phyloP scores from a whole-genome alignment of 2,797 vertebrate species.

The Hippopotamyrus pictus region DNA sequence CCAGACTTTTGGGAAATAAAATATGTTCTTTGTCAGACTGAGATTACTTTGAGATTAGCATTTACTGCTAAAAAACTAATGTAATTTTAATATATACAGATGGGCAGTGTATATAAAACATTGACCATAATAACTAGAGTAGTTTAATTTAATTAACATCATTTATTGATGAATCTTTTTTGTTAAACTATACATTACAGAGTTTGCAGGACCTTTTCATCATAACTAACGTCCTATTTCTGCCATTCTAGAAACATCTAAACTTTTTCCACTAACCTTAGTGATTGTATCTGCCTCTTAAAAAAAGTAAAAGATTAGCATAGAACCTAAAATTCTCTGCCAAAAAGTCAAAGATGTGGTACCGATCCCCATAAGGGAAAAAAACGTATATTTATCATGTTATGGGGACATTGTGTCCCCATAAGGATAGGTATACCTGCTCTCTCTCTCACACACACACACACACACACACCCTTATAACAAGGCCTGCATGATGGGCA shows the following conservation, averaged over 20 bases:
- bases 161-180: background rate
- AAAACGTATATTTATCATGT: too few relatives aligned
- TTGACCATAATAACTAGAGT: background rate
- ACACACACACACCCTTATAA: too few relatives aligned
- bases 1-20: background rate
- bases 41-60: background rate
- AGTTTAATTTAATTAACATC: background rate
- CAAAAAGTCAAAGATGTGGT: background rate
- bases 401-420: too few relatives aligned
- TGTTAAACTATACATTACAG: background rate
- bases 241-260: background rate
- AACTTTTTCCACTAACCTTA: background rate
- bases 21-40: background rate
- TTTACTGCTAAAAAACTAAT: background rate
- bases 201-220: background rate
- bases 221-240: background rate
- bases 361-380: too few relatives aligned
- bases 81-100: background rate
- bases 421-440: too few relatives aligned
- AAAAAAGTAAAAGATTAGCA: background rate
- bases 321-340: background rate
- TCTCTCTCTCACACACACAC: too few relatives aligned
- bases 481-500: background rate
- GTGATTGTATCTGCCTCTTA: background rate
- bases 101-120: background rate